Conservation (phyloP, 2,888 invertebrate species). For the Nebria salina region DNA sequence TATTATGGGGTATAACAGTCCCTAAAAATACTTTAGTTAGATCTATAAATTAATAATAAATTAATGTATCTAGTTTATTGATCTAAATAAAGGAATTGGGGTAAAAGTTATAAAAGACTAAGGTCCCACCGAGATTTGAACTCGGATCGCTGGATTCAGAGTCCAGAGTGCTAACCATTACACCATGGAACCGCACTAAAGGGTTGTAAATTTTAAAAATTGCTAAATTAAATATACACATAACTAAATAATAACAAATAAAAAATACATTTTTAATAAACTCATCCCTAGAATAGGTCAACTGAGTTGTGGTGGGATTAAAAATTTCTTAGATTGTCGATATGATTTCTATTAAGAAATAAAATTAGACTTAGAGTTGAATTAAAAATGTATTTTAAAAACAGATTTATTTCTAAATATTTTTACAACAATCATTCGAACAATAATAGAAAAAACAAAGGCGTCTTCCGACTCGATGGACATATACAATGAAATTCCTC, state of each 20-base stretch:
- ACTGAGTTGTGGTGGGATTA: no score
- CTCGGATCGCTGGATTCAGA: slow-evolving; percentile 72
- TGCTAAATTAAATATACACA: background rate
- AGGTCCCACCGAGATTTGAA: slow-evolving; percentile 72
- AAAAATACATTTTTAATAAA: no score
- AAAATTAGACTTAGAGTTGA: no score
- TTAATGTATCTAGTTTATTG: background rate
- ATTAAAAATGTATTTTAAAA: slow-evolving; percentile 24
- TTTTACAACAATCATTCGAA: slow-evolving; percentile 26
- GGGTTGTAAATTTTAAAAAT: background rate
- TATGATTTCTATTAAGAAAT: no score
- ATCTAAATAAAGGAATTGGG: background rate
- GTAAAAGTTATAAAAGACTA: background rate
- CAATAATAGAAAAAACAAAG: slow-evolving; percentile 14
- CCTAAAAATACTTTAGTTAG: background rate
- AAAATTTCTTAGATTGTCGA: no score
- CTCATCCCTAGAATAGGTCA: no score
- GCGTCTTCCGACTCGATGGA: background rate
- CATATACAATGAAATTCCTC: slow-evolving; percentile 17
- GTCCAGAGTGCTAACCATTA: slow-evolving; percentile 74
- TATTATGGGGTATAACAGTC: background rate
- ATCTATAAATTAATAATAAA: background rate
- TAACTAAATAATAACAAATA: no score
- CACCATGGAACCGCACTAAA: slow-evolving; percentile 66
- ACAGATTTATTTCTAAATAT: slow-evolving; percentile 36